phyloP scores from a whole-genome alignment of 1,140 invertebrate genomes.

The Archivesica marissinica region DNA sequence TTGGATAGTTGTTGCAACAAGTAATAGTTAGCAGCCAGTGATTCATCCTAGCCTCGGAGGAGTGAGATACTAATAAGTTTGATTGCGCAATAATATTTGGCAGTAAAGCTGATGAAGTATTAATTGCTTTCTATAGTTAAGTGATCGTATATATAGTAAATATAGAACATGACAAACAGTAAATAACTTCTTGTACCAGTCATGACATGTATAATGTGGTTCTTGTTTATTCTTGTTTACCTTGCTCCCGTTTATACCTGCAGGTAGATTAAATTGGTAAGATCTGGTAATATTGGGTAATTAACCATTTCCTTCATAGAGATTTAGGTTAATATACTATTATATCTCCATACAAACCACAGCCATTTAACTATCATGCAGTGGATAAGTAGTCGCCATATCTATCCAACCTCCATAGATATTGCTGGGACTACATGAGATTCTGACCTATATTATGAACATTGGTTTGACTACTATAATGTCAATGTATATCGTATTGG shows the following conservation, averaged over 20 bases:
- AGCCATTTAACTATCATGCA: too few relatives aligned
- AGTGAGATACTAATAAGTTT: not conserved
- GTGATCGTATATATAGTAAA: not conserved
- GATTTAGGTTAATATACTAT: too few relatives aligned
- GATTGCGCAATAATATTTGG: slow-evolving; percentile 5
- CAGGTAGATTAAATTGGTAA: not conserved
- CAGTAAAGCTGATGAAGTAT: not conserved
- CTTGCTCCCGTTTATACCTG: not conserved
- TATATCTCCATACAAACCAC: too few relatives aligned
- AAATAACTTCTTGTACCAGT: not conserved
- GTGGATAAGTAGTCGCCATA: too few relatives aligned
- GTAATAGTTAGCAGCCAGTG: not conserved
- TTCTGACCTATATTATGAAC: too few relatives aligned
- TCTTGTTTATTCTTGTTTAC: not conserved
- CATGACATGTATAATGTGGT: not conserved
- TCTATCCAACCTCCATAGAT: too few relatives aligned
- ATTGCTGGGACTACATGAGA: too few relatives aligned
- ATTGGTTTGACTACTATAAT: too few relatives aligned
- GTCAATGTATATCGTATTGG: too few relatives aligned
- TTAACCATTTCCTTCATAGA: too few relatives aligned
- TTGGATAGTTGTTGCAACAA: not conserved
- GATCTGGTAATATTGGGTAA: not conserved
- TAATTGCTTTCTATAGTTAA: not conserved
- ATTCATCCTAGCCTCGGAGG: too few relatives aligned
- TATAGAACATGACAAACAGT: not conserved